Conservation (phyloP, 2,888 invertebrate species). For the Erebia epiphron region DNA sequence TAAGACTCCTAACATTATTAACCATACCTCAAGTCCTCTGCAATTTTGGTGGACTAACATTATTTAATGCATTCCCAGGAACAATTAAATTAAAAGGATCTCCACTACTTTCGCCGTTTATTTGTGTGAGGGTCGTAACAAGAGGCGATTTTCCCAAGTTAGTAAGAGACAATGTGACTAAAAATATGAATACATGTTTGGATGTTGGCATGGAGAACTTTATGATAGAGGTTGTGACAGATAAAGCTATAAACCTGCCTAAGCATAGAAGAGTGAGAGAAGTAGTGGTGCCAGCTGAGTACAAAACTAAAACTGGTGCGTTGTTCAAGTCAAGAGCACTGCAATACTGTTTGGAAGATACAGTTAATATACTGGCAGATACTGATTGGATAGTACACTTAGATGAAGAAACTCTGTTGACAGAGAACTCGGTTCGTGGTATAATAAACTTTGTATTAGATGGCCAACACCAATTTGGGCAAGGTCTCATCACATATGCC, state of each 20-base stretch:
- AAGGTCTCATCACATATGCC: conserved; percentile 97
- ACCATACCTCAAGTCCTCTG: conserved; percentile 95
- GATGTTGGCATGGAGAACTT: conserved; percentile 97
- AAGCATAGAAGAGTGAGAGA: conserved; percentile 92
- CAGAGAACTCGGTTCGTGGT: conserved; percentile 94
- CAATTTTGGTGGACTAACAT: conserved; percentile 92
- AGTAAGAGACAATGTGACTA: conserved; percentile 92
- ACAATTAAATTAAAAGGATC: conserved; percentile 94
- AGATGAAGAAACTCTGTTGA: conserved; percentile 97
- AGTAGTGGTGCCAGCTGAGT: conserved; percentile 93
- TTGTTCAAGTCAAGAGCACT: conserved; percentile 97
- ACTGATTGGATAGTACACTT: conserved; percentile 98
- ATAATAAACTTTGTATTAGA: conserved; percentile 97
- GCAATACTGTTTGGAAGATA: conserved; percentile 97
- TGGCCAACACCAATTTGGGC: conserved; percentile 97
- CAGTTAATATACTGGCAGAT: conserved; percentile 92
- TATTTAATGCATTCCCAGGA: conserved; percentile 97
- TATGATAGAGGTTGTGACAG: conserved; percentile 97
- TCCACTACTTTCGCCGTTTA: conserved; percentile 95
- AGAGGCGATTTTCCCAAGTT: conserved; percentile 96
- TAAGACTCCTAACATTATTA: conserved; percentile 91
- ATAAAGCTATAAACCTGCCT: conserved; percentile 91
- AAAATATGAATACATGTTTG: conserved; percentile 93
- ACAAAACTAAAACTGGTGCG: conserved; percentile 95
- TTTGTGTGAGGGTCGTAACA: conserved; percentile 97